phyloP scores from a whole-genome alignment of 2,888 invertebrate species.

The Terebella lapidaria region DNA sequence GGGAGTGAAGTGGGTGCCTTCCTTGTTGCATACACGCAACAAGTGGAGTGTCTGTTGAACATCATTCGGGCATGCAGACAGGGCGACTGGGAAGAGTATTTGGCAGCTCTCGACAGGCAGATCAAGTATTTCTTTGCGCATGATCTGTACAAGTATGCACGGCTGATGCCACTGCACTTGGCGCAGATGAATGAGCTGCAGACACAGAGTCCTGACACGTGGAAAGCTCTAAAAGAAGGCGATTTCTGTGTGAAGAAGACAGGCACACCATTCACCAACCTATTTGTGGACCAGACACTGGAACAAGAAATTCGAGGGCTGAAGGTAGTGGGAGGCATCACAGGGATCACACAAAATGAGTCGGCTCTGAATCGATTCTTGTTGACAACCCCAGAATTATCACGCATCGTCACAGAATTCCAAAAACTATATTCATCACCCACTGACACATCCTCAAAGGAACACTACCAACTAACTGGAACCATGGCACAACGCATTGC shows the following conservation, averaged over 20 bases:
- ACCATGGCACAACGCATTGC: neutral
- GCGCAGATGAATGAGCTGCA: neutral
- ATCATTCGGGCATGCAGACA: neutral
- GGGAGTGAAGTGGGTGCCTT: neutral
- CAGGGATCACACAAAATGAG: neutral
- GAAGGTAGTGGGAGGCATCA: slow-evolving; percentile 1
- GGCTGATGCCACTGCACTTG: slow-evolving; percentile 7
- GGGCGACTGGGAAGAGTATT: neutral
- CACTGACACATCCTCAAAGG: no score
- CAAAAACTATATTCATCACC: no score
- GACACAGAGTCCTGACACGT: neutral
- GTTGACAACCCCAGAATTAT: no score
- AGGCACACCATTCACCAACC: slow-evolving; percentile 5
- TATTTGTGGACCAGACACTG: slow-evolving; percentile 2
- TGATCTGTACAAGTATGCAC: neutral
- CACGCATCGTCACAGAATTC: no score
- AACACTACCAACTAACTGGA: neutral
- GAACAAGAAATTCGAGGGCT: slow-evolving; percentile 2
- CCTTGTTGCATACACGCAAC: neutral
- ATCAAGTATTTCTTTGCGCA: slow-evolving; percentile 1
- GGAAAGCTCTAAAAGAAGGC: neutral
- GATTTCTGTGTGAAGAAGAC: neutral
- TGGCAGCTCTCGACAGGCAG: neutral
- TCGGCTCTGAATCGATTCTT: neutral
- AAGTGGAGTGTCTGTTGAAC: neutral